Conservation (phyloP, 2,113 vertebrate species). For the Cebidichthys violaceus region DNA sequence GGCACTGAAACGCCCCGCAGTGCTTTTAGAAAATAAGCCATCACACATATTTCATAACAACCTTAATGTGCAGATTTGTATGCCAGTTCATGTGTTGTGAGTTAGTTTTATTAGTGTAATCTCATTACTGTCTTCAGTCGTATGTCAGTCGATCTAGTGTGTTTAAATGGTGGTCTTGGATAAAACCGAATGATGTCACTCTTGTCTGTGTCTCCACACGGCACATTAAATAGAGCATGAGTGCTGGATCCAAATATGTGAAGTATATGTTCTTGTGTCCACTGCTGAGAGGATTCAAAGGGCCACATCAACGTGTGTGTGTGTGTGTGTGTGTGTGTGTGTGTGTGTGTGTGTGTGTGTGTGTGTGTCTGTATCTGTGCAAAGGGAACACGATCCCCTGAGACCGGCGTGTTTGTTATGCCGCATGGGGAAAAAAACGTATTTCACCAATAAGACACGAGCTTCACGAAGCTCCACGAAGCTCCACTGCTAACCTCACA, state of each 20-base stretch:
- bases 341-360: conserved; percentile 12
- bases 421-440: not conserved
- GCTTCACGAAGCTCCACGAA: conserved; percentile 12
- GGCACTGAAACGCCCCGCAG: not conserved
- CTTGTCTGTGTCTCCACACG: not conserved
- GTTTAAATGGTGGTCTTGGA: not conserved
- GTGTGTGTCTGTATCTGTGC: conserved; percentile 15
- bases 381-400: no score
- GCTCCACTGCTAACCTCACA: conserved; percentile 3
- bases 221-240: not conserved
- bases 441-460: not conserved
- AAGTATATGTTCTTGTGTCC: not conserved
- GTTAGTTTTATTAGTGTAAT: conserved; percentile 9
- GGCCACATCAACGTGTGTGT: not conserved
- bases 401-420: not conserved
- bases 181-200: not conserved
- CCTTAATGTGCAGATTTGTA: not conserved
- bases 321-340: conserved; percentile 7
- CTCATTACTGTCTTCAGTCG: conserved; percentile 11
- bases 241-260: not conserved
- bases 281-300: not conserved
- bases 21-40: not conserved
- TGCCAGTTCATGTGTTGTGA: not conserved
- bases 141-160: not conserved
- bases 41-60: not conserved